Conservation (phyloP, 2,888 invertebrate genomes). For the Eudemis profundana region DNA sequence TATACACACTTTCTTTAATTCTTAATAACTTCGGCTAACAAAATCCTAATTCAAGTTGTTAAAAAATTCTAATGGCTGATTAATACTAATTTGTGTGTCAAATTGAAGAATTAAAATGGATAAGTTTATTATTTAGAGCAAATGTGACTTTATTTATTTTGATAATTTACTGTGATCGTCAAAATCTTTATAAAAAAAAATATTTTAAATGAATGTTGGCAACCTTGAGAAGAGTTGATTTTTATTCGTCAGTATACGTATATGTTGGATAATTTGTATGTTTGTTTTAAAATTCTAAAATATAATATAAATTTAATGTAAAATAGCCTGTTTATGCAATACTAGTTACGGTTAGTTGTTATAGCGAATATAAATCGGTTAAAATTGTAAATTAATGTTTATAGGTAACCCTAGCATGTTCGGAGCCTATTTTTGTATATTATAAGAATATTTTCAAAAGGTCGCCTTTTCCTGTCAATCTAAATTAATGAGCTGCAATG, state of each 20-base stretch:
- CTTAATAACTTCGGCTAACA: not conserved
- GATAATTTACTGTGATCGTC: slow-evolving; percentile 57
- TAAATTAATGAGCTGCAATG: not conserved
- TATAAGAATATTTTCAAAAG: slow-evolving; percentile 7
- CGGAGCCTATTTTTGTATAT: slow-evolving; percentile 27
- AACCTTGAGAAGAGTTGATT: slow-evolving; percentile 56
- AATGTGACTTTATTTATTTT: slow-evolving; percentile 20
- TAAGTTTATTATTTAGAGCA: not conserved
- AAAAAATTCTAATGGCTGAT: not conserved
- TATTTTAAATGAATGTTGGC: slow-evolving; percentile 55
- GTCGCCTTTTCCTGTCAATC: not conserved
- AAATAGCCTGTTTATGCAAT: slow-evolving; percentile 43
- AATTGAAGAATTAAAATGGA: not conserved
- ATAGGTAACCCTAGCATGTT: slow-evolving; percentile 29
- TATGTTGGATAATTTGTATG: slow-evolving; percentile 39
- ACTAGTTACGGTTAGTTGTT: slow-evolving; percentile 45
- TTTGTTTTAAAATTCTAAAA: slow-evolving; percentile 42
- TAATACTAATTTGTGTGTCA: not conserved
- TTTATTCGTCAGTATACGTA: slow-evolving; percentile 49
- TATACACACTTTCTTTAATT: not conserved
- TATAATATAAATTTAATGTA: slow-evolving; percentile 3
- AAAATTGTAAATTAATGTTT: slow-evolving; percentile 45
- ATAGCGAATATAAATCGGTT: slow-evolving; percentile 42
- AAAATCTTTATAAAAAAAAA: slow-evolving; percentile 47
- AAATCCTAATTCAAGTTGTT: not conserved